Percentiles rank a stretch among this genome's conserved stretches.
These are phyloP conservation scores for Phortica okadai DNA, from an alignment of 2,888 invertebrate species.

Conservation along the genomic window DNA sequence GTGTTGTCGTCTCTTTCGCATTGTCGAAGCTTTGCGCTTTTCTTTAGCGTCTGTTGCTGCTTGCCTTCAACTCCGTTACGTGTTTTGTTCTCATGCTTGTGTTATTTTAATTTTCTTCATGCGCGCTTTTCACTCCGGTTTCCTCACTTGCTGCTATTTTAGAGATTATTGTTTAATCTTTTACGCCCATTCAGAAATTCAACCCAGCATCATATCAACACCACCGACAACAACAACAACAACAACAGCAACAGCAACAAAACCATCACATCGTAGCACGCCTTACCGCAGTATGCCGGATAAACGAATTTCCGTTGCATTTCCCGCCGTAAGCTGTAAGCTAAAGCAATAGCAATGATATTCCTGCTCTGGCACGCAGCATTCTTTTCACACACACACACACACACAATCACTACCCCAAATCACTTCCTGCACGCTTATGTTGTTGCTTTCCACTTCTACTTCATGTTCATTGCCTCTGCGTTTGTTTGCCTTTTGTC, in stretches of 20 bases:
- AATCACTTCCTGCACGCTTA: neutral
- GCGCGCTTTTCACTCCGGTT: conserved; percentile 17
- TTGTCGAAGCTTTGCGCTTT: conserved; percentile 51
- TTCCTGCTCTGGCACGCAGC: conserved; percentile 55
- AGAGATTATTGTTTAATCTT: conserved; percentile 63
- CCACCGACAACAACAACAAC: neutral
- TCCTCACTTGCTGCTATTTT: conserved; percentile 9
- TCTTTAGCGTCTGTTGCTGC: neutral
- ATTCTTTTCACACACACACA: conserved; percentile 53
- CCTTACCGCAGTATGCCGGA: conserved; percentile 32
- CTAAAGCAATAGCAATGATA: conserved; percentile 54
- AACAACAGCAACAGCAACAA: neutral
- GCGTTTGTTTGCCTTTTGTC: conserved; percentile 43
- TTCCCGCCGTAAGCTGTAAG: conserved; percentile 40
- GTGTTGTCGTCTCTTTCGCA: conserved; percentile 56
- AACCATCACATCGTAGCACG: conserved; percentile 15
- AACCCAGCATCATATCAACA: neutral
- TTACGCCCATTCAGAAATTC: conserved; percentile 9
- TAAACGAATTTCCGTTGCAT: conserved; percentile 67
- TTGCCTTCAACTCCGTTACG: neutral
- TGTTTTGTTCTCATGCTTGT: neutral
- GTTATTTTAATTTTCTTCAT: conserved; percentile 27
- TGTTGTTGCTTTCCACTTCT: conserved; percentile 35
- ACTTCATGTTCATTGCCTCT: neutral
- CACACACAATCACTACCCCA: neutral